phyloP scores from a whole-genome alignment of 2,888 invertebrate genomes.

The Lacanobia wlatinum region DNA sequence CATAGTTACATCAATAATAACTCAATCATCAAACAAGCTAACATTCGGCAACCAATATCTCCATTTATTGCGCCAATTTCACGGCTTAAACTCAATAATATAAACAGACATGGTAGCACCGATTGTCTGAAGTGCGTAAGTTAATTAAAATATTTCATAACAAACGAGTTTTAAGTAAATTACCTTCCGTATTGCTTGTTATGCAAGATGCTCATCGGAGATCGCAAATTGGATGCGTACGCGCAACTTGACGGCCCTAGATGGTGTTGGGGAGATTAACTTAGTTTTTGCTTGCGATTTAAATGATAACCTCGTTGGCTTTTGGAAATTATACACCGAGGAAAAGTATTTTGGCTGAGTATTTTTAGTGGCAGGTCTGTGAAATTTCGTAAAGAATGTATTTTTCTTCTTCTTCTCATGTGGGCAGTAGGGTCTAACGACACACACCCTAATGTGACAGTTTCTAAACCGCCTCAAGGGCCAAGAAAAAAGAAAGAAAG shows the following conservation, averaged over 20 bases:
- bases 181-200: constrained; percentile 62
- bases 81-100: constrained; percentile 31
- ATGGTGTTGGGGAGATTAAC: constrained; percentile 31
- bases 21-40: constrained; percentile 1
- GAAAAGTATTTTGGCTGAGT: too few relatives aligned
- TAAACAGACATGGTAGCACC: constrained; percentile 38
- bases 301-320: neutral
- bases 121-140: constrained; percentile 38
- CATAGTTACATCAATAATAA: neutral
- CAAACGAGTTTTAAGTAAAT: constrained; percentile 51
- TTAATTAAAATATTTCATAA: constrained; percentile 61
- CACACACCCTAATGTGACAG: too few relatives aligned
- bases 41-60: neutral
- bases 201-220: constrained; percentile 58
- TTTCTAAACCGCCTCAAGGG: too few relatives aligned
- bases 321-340: neutral
- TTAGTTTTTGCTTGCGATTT: constrained; percentile 27
- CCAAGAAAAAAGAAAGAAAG: too few relatives aligned
- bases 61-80: constrained; percentile 26
- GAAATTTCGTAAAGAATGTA: too few relatives aligned
- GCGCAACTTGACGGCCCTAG: constrained; percentile 44
- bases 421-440: too few relatives aligned
- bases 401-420: too few relatives aligned
- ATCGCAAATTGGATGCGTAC: constrained; percentile 60
- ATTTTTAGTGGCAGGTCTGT: neutral